These are phyloP conservation scores for Prosopocoilus inquinatus DNA, from an alignment of 2,888 invertebrate species.

Conservation along the genomic window DNA sequence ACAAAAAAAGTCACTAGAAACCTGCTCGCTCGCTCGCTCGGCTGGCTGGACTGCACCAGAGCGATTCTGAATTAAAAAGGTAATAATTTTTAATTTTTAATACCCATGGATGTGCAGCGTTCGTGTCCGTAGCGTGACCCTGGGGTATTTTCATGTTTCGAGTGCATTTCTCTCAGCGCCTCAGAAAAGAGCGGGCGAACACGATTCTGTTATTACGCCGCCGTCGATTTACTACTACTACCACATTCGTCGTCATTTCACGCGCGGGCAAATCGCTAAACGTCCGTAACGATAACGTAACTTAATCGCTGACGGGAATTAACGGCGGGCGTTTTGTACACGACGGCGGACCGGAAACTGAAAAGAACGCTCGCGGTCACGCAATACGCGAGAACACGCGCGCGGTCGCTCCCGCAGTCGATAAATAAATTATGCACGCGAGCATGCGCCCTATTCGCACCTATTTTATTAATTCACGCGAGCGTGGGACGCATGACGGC, in stretches of 20 bases:
- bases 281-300: background rate
- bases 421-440: conserved; percentile 28
- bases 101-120: conserved; percentile 35
- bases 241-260: too few relatives aligned
- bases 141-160: conserved; percentile 16
- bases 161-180: conserved; percentile 12
- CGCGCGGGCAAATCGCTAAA: background rate
- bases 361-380: conserved; percentile 30
- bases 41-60: too few relatives aligned
- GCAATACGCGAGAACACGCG: conserved; percentile 23
- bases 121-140: conserved; percentile 8
- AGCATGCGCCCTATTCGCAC: conserved; percentile 7
- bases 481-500: background rate
- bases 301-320: background rate
- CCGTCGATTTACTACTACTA: too few relatives aligned
- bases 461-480: background rate
- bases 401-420: conserved; percentile 22
- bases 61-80: too few relatives aligned
- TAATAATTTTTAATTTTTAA: background rate
- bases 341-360: conserved; percentile 20
- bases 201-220: too few relatives aligned
- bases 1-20: conserved; percentile 13
- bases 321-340: conserved; percentile 1
- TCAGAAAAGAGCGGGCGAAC: too few relatives aligned
- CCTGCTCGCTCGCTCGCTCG: background rate